phyloP scores from a whole-genome alignment of 2,888 invertebrate genomes.

The Cartodere bifasciata region DNA sequence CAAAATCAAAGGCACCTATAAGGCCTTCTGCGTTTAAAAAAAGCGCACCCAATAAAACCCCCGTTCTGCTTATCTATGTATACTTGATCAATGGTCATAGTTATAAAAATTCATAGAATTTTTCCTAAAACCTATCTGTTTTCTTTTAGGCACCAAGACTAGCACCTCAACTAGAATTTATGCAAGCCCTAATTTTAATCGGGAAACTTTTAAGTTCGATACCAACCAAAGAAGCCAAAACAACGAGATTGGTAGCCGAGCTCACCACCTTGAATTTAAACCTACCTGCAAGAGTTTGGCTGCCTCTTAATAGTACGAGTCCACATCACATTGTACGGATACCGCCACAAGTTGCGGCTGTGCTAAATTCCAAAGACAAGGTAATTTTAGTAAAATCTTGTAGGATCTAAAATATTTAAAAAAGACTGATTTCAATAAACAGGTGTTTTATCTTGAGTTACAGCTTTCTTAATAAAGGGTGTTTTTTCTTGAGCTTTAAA shows the following conservation, averaged over 20 bases:
- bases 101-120: no score
- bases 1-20: no score
- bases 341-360: slow-evolving; percentile 93
- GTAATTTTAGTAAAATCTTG: slow-evolving; percentile 34
- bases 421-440: no score
- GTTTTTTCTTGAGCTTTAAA: no score
- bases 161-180: slow-evolving; percentile 73
- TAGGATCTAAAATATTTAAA: no score
- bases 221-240: slow-evolving; percentile 83
- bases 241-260: slow-evolving; percentile 83
- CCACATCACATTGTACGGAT: slow-evolving; percentile 93
- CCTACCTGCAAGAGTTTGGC: slow-evolving; percentile 94
- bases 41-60: no score
- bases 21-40: no score
- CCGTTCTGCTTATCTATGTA: no score
- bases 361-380: slow-evolving; percentile 97
- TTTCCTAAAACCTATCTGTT: no score
- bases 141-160: slow-evolving; percentile 61
- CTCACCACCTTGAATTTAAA: slow-evolving; percentile 89
- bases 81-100: no score
- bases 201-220: slow-evolving; percentile 71
- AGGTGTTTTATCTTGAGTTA: no score
- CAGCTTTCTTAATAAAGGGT: no score
- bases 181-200: slow-evolving; percentile 75
- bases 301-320: slow-evolving; percentile 74